Evolutionary conservation across 2,888 invertebrate genomes (phyloP), one percentile per base, ranked within the genome.

Genomic region (Saturnia pavonia): DNA sequence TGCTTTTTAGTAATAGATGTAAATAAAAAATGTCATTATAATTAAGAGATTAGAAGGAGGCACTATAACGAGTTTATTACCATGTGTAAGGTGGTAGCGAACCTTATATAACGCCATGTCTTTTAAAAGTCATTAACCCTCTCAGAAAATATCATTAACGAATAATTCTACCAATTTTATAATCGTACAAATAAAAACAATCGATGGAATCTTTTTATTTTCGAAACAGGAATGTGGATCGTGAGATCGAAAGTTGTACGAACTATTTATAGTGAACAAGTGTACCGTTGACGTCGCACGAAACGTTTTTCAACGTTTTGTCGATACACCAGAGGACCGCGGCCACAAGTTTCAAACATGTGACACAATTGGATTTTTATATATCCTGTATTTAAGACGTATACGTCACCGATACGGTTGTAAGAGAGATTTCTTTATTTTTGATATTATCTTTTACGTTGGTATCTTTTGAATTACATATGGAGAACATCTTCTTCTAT

Each of bases 231-330:
- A 80, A 80, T 79, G 81, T 74, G 74, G 78, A 75, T 73, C 66
- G 66, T 71, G 79, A 82, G 80, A 85, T 82, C 76, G 84, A 85
- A 85, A 85, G 85, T 86, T 82, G 81, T 75, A 77, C 73, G 69
- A 76, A 75, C 80, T 85, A 85, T 84, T 83, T 80, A 82, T 85
- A 85, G 79, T 74, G 74, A 80, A 78, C 77, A 63, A 77, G 79
- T 74, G 74, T 77, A 76, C 78, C 78, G 78, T 73, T 73, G 73
- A 70, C 14, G 71, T 69, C 72, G 70, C 68, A 63, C 68, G 71
- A 40, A 34, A 42, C 25, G 25, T 65, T 40, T 40, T 65, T 57
- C 25, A 57, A 27, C 57, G 57, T 57, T 57, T 57, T 57, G 57
- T 57, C 25, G 57, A 25, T 25, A 9, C 57, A 57, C 25, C 34